Percentiles rank a stretch among this genome's conserved stretches.
These are phyloP conservation scores for Pseudocheirus occidentalis DNA, from an alignment of 2,797 vertebrate genomes.

Conservation along the genomic window DNA sequence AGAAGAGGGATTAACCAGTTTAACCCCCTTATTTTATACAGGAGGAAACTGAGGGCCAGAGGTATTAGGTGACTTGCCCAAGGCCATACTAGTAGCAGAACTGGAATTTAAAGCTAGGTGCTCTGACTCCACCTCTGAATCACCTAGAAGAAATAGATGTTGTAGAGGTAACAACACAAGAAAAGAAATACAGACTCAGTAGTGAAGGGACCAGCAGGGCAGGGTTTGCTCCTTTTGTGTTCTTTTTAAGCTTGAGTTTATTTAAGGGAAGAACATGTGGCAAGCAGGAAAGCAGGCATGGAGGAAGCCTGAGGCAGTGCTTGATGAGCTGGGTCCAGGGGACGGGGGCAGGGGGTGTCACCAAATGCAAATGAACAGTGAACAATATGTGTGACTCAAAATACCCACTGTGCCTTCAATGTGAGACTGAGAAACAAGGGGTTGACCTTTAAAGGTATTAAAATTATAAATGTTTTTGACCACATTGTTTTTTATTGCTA, in stretches of 20 bases:
- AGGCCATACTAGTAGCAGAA: not conserved
- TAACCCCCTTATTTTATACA: not conserved
- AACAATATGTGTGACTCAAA: conserved; percentile 88
- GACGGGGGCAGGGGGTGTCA: conserved; percentile 85
- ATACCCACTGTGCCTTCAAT: conserved; percentile 85
- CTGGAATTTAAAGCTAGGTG: not conserved
- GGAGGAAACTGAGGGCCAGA: not conserved
- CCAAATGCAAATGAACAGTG: conserved; percentile 88
- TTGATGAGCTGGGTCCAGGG: conserved; percentile 83
- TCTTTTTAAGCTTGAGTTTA: not conserved
- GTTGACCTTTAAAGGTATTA: conserved; percentile 84
- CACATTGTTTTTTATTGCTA: conserved; percentile 84
- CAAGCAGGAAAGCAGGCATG: conserved; percentile 64
- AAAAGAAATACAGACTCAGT: not conserved
- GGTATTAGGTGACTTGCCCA: not conserved
- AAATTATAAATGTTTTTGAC: conserved; percentile 82
- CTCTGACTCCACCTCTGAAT: not conserved
- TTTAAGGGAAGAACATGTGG: conserved; percentile 49
- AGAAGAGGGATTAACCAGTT: not conserved
- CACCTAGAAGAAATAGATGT: not conserved
- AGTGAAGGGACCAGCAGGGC: not conserved
- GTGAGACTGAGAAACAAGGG: conserved; percentile 76
- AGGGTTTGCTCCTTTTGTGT: not conserved
- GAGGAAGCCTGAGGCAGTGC: conserved; percentile 76
- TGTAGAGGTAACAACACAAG: not conserved